Conservation (phyloP, 2,113 vertebrate genomes). For the Microcebus murinus region DNA sequence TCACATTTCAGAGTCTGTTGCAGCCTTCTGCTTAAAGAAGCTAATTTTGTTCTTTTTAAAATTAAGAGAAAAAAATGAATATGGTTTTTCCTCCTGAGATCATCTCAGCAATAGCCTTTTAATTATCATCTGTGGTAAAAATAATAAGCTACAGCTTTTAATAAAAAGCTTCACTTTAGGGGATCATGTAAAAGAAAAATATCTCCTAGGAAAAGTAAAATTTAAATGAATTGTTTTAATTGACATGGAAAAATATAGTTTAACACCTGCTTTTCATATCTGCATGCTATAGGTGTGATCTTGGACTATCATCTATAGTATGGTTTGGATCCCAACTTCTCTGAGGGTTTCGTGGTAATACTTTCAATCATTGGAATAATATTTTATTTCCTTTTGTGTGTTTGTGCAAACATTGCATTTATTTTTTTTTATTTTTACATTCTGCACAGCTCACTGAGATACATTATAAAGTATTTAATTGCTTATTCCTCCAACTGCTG, state of each 20-base stretch:
- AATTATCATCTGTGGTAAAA: slow-evolving; percentile 22
- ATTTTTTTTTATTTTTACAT: not conserved
- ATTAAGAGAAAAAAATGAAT: not conserved
- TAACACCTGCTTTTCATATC: not conserved
- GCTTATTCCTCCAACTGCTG: not conserved
- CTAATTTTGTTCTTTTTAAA: slow-evolving; percentile 19
- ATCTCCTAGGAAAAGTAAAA: not conserved
- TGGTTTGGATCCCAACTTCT: too few species aligned
- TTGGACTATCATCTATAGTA: too few species aligned
- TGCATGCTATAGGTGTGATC: not conserved
- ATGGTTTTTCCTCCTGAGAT: not conserved
- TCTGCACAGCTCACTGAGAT: not conserved
- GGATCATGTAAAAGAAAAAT: not conserved
- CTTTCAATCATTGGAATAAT: too few species aligned
- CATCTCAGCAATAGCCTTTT: slow-evolving; percentile 4
- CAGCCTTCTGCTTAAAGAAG: not conserved
- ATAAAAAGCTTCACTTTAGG: not conserved
- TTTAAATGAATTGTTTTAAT: not conserved
- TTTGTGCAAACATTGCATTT: too few species aligned
- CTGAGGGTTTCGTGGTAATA: too few species aligned
- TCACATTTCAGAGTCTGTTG: not conserved
- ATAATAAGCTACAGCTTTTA: slow-evolving; percentile 1
- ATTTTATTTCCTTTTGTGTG: too few species aligned
- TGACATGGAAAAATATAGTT: not conserved
- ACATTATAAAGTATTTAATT: slow-evolving; percentile 10